A percentile compares a stretch with the other conserved stretches of the same genome.
phyloP scores from a whole-genome alignment of 2,888 invertebrate genomes.

The Druceiella hillmani region DNA sequence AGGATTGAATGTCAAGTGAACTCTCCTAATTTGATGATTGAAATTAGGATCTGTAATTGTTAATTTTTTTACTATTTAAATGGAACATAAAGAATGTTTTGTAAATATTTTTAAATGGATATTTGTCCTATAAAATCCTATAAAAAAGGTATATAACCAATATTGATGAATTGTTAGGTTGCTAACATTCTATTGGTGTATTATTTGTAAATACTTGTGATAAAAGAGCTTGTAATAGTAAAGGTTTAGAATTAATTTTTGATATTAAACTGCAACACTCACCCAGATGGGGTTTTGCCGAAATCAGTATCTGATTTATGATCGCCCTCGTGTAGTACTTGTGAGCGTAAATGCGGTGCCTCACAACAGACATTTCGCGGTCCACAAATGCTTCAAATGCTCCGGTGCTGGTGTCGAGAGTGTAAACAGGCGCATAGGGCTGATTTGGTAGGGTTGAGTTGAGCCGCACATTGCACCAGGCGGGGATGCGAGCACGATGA shows the following conservation, averaged over 20 bases:
- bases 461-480: slow-evolving; percentile 50
- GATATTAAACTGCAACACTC: slow-evolving; percentile 17
- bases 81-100: no score
- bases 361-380: slow-evolving; percentile 42
- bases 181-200: no score
- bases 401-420: slow-evolving; percentile 42
- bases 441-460: slow-evolving; percentile 41
- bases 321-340: slow-evolving; percentile 46
- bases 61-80: no score
- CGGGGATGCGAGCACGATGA: slow-evolving; percentile 55
- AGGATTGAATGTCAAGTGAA: slow-evolving; percentile 40
- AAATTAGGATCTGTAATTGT: slow-evolving; percentile 44
- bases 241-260: no score
- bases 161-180: no score
- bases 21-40: slow-evolving; percentile 43
- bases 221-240: no score
- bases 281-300: slow-evolving; percentile 40
- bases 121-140: no score
- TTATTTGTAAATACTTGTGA: no score
- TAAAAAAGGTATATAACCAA: no score
- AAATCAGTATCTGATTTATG: slow-evolving; percentile 45
- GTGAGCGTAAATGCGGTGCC: slow-evolving; percentile 46
- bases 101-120: no score
- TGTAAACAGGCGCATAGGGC: slow-evolving; percentile 39
- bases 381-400: slow-evolving; percentile 45